Evolutionary conservation across 2,888 invertebrate species (phyloP).

Genomic region (Cheilosia vernalis): DNA sequence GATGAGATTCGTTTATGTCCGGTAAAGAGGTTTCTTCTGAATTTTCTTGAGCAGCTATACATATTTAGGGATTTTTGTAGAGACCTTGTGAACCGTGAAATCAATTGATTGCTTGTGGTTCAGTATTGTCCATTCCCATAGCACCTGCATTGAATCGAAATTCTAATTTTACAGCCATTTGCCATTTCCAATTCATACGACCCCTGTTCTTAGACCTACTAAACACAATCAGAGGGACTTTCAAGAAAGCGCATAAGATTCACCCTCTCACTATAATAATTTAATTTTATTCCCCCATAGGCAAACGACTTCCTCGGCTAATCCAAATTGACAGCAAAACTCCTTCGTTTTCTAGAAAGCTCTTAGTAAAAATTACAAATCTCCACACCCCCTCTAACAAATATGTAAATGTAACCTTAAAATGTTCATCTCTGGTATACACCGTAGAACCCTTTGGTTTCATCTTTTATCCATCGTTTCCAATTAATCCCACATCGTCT

Average conservation of each 20-base stretch:
- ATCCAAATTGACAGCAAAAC: slow-evolving; percentile 32
- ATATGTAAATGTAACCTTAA: slow-evolving; percentile 41
- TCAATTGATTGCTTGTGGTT: too few relatives aligned
- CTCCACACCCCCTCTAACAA: slow-evolving; percentile 8
- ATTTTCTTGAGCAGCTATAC: too few relatives aligned
- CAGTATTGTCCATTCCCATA: too few relatives aligned
- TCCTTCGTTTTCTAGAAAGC: slow-evolving; percentile 6
- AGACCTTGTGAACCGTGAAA: too few relatives aligned
- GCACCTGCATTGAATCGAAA: too few relatives aligned
- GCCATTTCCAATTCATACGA: too few relatives aligned
- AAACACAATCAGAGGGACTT: too few relatives aligned
- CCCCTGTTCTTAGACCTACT: too few relatives aligned
- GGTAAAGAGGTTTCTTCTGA: not conserved
- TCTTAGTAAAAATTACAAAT: slow-evolving; percentile 17
- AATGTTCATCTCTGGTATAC: slow-evolving; percentile 3
- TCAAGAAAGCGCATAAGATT: too few relatives aligned
- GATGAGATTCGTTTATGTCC: slow-evolving; percentile 3
- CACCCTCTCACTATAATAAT: not conserved
- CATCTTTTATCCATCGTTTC: slow-evolving; percentile 50
- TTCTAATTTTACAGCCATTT: too few relatives aligned
- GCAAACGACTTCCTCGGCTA: slow-evolving; percentile 10
- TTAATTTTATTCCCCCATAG: not conserved
- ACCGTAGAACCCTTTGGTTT: slow-evolving; percentile 54
- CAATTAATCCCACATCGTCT: slow-evolving; percentile 47
- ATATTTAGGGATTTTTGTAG: too few relatives aligned